A percentile compares a stretch with the other conserved stretches of the same genome.
Conservation (phyloP, 2,797 vertebrate genomes). For the Mormyrops attenuatus region DNA sequence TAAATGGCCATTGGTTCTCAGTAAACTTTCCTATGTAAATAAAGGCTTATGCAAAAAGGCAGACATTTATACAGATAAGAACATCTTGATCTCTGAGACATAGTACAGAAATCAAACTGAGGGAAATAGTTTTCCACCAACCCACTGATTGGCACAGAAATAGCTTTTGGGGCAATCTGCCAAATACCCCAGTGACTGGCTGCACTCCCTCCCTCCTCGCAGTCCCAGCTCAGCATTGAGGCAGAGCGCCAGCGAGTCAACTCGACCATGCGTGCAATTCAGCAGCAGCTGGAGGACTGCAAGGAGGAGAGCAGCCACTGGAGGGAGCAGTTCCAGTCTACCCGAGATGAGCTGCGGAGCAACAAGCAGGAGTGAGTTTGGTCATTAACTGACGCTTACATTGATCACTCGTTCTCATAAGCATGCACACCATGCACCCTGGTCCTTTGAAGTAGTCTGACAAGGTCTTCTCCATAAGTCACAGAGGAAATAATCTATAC, state of each 20-base stretch:
- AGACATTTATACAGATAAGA: neutral
- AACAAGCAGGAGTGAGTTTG: constrained; percentile 79
- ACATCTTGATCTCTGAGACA: neutral
- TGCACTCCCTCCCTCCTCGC: neutral
- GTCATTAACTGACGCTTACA: neutral
- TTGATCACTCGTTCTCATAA: neutral
- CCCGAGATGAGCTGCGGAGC: constrained; percentile 77
- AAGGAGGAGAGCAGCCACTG: constrained; percentile 83
- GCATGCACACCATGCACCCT: neutral
- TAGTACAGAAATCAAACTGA: neutral
- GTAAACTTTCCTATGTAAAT: neutral
- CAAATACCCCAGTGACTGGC: neutral
- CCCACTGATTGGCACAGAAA: neutral
- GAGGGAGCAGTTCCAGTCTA: constrained; percentile 83
- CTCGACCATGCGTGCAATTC: constrained; percentile 68
- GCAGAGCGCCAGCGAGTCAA: constrained; percentile 78
- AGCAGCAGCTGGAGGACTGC: constrained; percentile 83
- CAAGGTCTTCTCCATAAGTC: neutral
- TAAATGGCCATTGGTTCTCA: neutral
- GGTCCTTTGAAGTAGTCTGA: neutral
- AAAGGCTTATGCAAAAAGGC: neutral
- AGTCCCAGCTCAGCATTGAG: constrained; percentile 82
- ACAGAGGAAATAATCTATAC: neutral
- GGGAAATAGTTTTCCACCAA: neutral
- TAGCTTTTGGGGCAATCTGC: neutral